A percentile compares a stretch with the other conserved stretches of the same genome.
These are phyloP conservation scores for Silvanus unidentatus DNA, from an alignment of 2,888 invertebrate genomes.

Conservation along the genomic window DNA sequence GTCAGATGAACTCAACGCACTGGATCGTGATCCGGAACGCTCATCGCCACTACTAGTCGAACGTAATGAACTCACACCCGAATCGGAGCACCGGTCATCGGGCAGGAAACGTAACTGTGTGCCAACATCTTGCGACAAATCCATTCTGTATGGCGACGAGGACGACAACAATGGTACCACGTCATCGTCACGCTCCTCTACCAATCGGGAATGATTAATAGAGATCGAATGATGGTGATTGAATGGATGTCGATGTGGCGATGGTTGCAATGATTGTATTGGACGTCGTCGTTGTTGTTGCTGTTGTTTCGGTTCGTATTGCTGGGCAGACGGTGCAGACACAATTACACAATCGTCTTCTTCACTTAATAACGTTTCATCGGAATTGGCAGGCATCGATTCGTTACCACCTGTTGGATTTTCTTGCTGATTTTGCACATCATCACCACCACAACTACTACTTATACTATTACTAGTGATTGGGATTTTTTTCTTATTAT, in stretches of 20 bases:
- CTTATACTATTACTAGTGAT: slow-evolving; percentile 32
- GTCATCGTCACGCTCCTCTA: slow-evolving; percentile 42
- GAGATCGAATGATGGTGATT: no score
- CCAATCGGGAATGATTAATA: slow-evolving; percentile 6
- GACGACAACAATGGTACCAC: slow-evolving; percentile 44
- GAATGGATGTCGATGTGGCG: no score
- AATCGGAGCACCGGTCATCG: slow-evolving; percentile 46
- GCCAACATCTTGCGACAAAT: slow-evolving; percentile 33
- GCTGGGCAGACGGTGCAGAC: slow-evolving; percentile 36
- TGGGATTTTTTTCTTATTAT: slow-evolving; percentile 19
- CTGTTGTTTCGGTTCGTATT: slow-evolving; percentile 14
- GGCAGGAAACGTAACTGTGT: slow-evolving; percentile 37
- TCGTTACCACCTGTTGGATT: slow-evolving; percentile 19
- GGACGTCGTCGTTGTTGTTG: slow-evolving; percentile 19
- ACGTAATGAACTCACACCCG: slow-evolving; percentile 67
- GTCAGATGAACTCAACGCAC: slow-evolving; percentile 69
- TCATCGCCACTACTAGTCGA: slow-evolving; percentile 68
- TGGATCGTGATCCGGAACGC: slow-evolving; percentile 68
- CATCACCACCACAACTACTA: slow-evolving; percentile 34
- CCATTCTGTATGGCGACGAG: slow-evolving; percentile 43
- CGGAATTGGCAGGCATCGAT: slow-evolving; percentile 6
- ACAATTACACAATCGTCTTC: slow-evolving; percentile 62
- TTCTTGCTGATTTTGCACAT: slow-evolving; percentile 30
- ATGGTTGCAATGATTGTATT: not conserved
- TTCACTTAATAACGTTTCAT: slow-evolving; percentile 38